Percentiles rank a stretch among this genome's conserved stretches.
Evolutionary conservation across 1,140 invertebrate genomes (phyloP).

Genomic region (fruit fly (Drosophila melanogaster)): DNA sequence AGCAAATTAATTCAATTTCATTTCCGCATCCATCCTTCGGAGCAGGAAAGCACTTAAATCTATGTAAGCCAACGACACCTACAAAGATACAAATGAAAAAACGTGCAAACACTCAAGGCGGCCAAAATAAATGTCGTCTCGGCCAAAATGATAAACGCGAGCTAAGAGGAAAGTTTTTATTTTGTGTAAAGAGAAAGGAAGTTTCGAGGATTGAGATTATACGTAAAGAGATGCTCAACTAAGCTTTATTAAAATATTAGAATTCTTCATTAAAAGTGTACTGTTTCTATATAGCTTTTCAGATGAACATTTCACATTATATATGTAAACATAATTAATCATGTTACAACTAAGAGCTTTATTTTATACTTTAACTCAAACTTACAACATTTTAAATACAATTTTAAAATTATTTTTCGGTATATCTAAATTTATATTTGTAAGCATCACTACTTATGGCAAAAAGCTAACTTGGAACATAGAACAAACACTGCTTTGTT

Average conservation of each 20-base stretch:
- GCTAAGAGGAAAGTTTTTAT: slow-evolving; percentile 16
- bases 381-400: no score
- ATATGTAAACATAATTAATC: no score
- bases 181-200: slow-evolving; percentile 7
- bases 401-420: neutral
- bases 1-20: slow-evolving; percentile 51
- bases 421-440: neutral
- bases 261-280: neutral
- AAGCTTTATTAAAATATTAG: neutral
- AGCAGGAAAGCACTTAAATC: slow-evolving; percentile 30
- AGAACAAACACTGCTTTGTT: slow-evolving; percentile 7
- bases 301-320: no score
- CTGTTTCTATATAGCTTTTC: no score
- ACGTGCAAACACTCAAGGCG: slow-evolving; percentile 33
- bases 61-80: slow-evolving; percentile 28
- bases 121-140: slow-evolving; percentile 34
- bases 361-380: neutral
- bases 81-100: slow-evolving; percentile 46
- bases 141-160: slow-evolving; percentile 33
- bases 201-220: slow-evolving; percentile 43
- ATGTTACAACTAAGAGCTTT: no score
- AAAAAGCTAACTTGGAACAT: neutral
- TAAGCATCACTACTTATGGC: neutral
- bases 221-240: slow-evolving; percentile 5
- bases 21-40: slow-evolving; percentile 11